Base-by-base conservation (phyloP, 2,113 vertebrate genomes). In the Sorex araneus region DNA sequence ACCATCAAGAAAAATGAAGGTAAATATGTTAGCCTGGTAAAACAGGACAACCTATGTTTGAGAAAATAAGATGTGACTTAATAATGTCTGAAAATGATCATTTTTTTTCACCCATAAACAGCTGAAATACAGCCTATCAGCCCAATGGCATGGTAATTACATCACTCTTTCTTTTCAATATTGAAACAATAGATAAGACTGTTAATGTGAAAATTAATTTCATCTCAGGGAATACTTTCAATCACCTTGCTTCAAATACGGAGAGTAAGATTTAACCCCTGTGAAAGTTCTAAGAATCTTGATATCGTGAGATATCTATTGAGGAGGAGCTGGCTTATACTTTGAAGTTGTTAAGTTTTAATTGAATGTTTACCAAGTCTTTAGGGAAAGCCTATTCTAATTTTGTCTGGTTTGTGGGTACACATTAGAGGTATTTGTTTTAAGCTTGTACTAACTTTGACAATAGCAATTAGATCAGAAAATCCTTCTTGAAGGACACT, bases 1-100 rank as follows among this genome's bases (percentile, higher is more conserved):
- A 99, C 99, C 94, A 99, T 99, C 96, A 99, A 99, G 98, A 99
- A 99, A 97, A 99, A 99, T 89, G 98, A 98, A 98, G 98, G 98
- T 99, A 98, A 98, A 97, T 94, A 89, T 47, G 64, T 90, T 88
- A 76, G n/a, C 78, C 34, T 57, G 80, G 25, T 11, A 6, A 75
- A 57, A 54, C 3, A 23, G 4, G 19, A 32, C 69, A 50, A 40
- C 76, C 15, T 71, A 28, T 25, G 50, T 9, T 25, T 70, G 89
- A 45, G 23, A 87, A 89, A 64, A 74, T 57, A 60, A 15, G 28
- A 25, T 60, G 9, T 36, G 21, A 74, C 74, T 92, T 92, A 1
- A 15, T 54, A 90, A 28, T 45, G 45, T 63, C 54, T 47, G 36
- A 64, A 86, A 60, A 63, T 47, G 43, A 57, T 80, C 28, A 87